Evolutionary conservation across 2,113 vertebrate species (phyloP), one percentile per base, ranked within the genome.

Genomic region (Cyphomyrus discorhynchus): DNA sequence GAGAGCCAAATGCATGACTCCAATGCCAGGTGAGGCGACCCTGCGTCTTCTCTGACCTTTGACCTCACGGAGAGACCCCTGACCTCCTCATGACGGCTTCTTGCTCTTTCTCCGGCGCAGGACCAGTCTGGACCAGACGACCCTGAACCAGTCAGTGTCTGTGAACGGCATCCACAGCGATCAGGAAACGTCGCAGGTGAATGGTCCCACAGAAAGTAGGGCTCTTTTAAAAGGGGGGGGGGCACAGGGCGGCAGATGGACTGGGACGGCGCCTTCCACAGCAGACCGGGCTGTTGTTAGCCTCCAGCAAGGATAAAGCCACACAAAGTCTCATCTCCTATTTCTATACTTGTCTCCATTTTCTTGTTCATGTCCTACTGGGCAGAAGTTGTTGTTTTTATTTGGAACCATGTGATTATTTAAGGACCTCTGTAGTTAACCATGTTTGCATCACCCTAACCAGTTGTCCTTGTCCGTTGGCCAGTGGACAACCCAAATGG

Each of bases 101-200:
- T 87, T 31, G 70, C 24, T 80, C 27, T 5, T 56, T 49, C 70
- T 91, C 8, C 82, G 89, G 90, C 27, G 1, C 86, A 96, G 96
- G 93, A 96, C 96, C 70, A 96, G 95, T 91, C 91, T 96, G 88
- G 96, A 96, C 91, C 96, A 96, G 93, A 96, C 96, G 46, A 96
- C 96, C 21, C 93, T 96, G 70, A 96, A 96, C 91, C 96, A 96
- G 91, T 95, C 95, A 0, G 95, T 94, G 62, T 95, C 95, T 0
- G 96, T 96, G 24, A 96, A 96, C 13, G 96, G 96, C 77, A 94
- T 96, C 24, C 95, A 96, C 93, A 96, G 96, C 19, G 96, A 96
- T 89, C 96, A 96, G 45, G 96, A 96, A 92, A 96, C 96, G 13
- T 96, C 96, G 56, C 96, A 96, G 95, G 96, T 96, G 89, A 94